Conservation (phyloP, 1,140 invertebrate species). For the Drosophila neocordata region DNA sequence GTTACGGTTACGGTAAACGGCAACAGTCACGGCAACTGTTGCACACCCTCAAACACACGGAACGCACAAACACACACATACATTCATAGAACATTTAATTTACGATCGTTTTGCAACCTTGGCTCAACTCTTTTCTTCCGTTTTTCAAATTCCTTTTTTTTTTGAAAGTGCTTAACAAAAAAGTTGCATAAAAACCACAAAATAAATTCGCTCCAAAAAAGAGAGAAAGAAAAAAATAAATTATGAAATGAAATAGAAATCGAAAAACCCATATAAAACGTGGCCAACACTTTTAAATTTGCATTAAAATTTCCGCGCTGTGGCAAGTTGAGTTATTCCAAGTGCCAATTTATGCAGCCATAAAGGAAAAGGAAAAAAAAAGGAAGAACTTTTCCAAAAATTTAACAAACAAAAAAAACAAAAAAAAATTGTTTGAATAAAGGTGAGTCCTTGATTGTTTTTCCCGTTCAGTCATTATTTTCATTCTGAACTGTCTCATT, state of each 20-base stretch:
- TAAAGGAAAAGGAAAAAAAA: constrained; percentile 34
- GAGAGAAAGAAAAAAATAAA: constrained; percentile 16
- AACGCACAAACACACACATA: constrained; percentile 25
- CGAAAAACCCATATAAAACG: not conserved
- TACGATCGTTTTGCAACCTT: constrained; percentile 55
- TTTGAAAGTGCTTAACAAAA: constrained; percentile 53
- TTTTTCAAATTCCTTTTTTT: constrained; percentile 58
- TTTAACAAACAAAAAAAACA: not conserved
- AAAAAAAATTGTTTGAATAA: not conserved
- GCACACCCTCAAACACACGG: constrained; percentile 41
- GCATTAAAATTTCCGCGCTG: constrained; percentile 30
- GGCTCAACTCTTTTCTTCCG: constrained; percentile 40
- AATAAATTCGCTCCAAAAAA: constrained; percentile 41
- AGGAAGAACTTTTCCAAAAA: not conserved
- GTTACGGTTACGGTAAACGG: constrained; percentile 6
- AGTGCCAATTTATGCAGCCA: constrained; percentile 51
- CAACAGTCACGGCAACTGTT: constrained; percentile 57
- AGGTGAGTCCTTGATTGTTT: constrained; percentile 38
- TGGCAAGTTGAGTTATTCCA: constrained; percentile 15
- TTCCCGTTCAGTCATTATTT: not conserved
- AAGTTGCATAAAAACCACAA: constrained; percentile 35
- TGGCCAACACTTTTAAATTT: constrained; percentile 27
- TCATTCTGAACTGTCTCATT: not conserved
- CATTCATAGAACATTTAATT: constrained; percentile 52
- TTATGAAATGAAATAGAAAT: constrained; percentile 24